Base-by-base conservation (phyloP, 2,113 vertebrate species). In the Alouatta palliata region DNA sequence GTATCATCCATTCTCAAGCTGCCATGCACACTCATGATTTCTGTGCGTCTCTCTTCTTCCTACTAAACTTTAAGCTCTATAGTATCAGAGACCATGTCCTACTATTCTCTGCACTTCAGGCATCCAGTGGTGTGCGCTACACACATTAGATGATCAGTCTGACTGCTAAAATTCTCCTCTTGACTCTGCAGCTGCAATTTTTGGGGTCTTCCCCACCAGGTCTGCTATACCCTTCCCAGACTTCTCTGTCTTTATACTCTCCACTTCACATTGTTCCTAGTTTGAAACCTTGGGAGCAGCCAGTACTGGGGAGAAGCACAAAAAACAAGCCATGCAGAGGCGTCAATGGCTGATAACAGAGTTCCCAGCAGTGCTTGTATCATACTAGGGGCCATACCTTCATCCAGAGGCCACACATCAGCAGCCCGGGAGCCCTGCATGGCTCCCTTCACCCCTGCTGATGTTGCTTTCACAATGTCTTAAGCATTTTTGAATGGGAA, bases 261-360 rank as follows among this genome's bases (percentile, higher is more conserved):
- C 43, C 9, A 12, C 27, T 43, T 70, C 30, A 10, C 2, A 0
- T 14, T 14, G 6, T 58, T 86, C 35, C 66, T 37, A 17, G 66
- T 2, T 2, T 16, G 73, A 68, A 49, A 47, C 10, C 8, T 37
- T 40, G 10, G 17, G 77, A n/a, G 32, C 37, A 85, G 73, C 37
- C 43, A 32, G n/a, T 27, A 12, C 37, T 45, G 70, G 61, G 73
- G 19, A 43, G 35, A 54, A 73, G 16, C 10, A 40, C 8, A 9
- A 1, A 20, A 17, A 66, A 12, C 47, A 21, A 27, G 35, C 30
- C 77, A 37, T 0, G 0, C 19, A 3, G n/a, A 37, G 20, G 8
- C 25, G 14, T 32, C 25, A 6, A 1, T 1, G 58, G 25, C 21
- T 61, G 35, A 6, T 5, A 12, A 23, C 1, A 64, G 40, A 1